phyloP scores from a whole-genome alignment of 2,797 vertebrate species.

The Florisuga fusca region DNA sequence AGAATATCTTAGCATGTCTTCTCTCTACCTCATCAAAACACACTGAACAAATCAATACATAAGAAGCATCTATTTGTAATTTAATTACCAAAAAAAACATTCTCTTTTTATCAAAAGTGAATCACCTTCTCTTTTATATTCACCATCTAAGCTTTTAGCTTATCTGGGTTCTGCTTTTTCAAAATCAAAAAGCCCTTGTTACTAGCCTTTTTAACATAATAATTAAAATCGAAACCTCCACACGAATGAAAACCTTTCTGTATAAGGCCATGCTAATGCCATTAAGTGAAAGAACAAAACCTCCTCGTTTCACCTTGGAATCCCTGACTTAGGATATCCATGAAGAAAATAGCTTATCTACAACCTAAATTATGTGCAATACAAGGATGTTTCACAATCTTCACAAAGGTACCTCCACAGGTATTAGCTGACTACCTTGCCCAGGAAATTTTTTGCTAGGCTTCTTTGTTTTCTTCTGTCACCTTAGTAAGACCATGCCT shows the following conservation, averaged over 20 bases:
- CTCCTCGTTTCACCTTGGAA: not conserved
- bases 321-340: not conserved
- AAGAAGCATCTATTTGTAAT: not conserved
- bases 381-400: not conserved
- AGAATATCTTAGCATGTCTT: not conserved
- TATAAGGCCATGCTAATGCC: not conserved
- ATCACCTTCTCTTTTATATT: not conserved
- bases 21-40: not conserved
- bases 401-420: not conserved
- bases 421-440: not conserved
- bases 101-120: not conserved
- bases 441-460: not conserved
- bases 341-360: not conserved
- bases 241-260: not conserved
- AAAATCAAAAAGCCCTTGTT: not conserved
- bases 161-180: not conserved
- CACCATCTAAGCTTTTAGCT: not conserved
- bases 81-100: not conserved
- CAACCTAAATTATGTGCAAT: not conserved
- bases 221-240: not conserved
- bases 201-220: not conserved
- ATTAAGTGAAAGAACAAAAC: not conserved
- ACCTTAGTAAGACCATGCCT: not conserved
- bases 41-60: not conserved
- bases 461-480: not conserved